Evolutionary conservation across 2,888 invertebrate genomes (phyloP), one percentile per base, ranked within the genome.

Genomic region (Drosophila robusta): DNA sequence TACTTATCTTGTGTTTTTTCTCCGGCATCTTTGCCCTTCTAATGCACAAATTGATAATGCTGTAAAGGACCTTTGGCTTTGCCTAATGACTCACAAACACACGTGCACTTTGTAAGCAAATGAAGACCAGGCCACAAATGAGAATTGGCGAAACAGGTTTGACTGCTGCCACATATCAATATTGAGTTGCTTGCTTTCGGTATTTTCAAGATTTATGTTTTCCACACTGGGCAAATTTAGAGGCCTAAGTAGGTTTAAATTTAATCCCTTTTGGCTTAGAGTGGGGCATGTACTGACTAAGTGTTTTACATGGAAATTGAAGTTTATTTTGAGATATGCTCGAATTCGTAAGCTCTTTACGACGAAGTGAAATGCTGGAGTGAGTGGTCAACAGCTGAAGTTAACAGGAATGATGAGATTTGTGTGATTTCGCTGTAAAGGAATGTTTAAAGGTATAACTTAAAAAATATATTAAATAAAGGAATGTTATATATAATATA

Each of bases 11-110:
- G 16, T 70, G 24, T n/a, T 77, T 44, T 67, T 39, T 18, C n/a
- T 26, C 22, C 14, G 18, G 9, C 16, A 45, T 34, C 46, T 57
- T 62, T 63, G 71, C 41, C 54, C 54, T 47, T 24, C 54, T 26
- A 47, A 54, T 52, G 52, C 45, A 38, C 51, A 57, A 65, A 51
- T 54, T 69, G 62, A 74, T 66, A 69, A 71, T 68, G 58, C 67
- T 61, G 68, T 60, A 67, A 81, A 68, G 65, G 58, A 74, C 78
- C 82, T 74, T 86, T 84, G 64, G 78, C 56, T 71, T 80, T 44
- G 26, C 74, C 66, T 87, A 83, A 83, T 83, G 87, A 84, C 70
- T 84, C 62, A 58, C 62, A 78, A 56, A 78, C 68, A 68, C 64
- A 61, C 55, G 70, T 42, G 41, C 66, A 56, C 24, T 41, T 41